Conservation (phyloP, 2,888 invertebrate species). For the Rotaria socialis region DNA sequence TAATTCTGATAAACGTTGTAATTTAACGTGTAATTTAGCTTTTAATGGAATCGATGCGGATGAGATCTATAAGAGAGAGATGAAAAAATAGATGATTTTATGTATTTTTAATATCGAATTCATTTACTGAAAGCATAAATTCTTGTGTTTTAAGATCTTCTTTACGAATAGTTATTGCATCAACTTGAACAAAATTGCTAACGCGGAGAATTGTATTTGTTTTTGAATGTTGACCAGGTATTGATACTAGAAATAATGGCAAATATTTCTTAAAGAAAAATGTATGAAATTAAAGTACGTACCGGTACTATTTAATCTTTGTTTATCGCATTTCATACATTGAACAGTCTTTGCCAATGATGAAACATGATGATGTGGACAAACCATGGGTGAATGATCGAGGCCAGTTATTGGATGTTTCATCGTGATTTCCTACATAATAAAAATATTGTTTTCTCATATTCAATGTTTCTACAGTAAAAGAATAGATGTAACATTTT, state of each 20-base stretch:
- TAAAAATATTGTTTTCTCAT: too few species aligned
- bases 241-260: neutral
- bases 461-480: too few species aligned
- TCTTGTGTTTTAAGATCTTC: constrained; percentile 26
- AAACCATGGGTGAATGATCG: neutral
- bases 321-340: constrained; percentile 25
- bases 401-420: constrained; percentile 25
- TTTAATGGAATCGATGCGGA: constrained; percentile 7
- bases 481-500: too few species aligned
- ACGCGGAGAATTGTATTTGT: constrained; percentile 29
- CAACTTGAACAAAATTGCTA: constrained; percentile 29
- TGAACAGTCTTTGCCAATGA: neutral
- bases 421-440: constrained; percentile 5
- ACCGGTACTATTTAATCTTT: constrained; percentile 13
- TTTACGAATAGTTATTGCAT: constrained; percentile 32
- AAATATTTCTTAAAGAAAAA: neutral
- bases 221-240: constrained; percentile 36
- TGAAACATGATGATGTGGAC: constrained; percentile 6
- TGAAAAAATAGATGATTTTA: too few species aligned
- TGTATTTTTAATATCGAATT: too few species aligned
- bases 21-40: constrained; percentile 11
- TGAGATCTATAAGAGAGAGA: neutral
- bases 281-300: neutral
- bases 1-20: constrained; percentile 32
- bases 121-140: neutral